phyloP scores from a whole-genome alignment of 2,888 invertebrate species.

The Mythimna loreyi region DNA sequence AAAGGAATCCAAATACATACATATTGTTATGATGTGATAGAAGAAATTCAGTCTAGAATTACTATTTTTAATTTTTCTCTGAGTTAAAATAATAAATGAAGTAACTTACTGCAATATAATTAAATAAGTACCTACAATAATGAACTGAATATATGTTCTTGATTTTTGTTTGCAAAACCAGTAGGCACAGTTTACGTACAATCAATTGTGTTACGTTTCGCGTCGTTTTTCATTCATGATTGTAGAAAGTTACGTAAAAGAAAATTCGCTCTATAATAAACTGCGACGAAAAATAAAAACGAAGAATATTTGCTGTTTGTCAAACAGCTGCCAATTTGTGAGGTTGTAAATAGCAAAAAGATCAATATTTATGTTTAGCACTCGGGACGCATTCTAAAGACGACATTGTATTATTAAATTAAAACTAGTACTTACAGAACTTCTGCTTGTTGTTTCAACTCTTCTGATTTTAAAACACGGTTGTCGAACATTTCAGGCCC shows the following conservation, averaged over 20 bases:
- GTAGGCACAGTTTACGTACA: not conserved
- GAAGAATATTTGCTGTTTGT: not conserved
- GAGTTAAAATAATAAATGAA: not conserved
- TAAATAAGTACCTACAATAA: too few relatives aligned
- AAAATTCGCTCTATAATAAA: not conserved
- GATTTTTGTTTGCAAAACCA: not conserved
- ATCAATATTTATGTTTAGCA: constrained; percentile 6
- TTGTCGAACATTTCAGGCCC: constrained; percentile 92
- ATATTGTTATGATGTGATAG: not conserved
- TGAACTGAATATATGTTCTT: not conserved
- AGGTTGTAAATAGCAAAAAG: not conserved
- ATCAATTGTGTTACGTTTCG: not conserved
- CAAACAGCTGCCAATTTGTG: constrained; percentile 16
- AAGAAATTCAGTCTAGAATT: too few relatives aligned
- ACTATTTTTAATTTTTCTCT: too few relatives aligned
- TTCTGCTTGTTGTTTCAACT: constrained; percentile 84
- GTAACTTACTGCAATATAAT: not conserved
- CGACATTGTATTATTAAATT: constrained; percentile 21
- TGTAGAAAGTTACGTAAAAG: not conserved
- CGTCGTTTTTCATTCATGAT: constrained; percentile 11
- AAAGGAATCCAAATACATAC: not conserved
- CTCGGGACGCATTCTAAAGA: not conserved
- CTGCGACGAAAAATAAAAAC: not conserved
- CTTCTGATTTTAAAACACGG: constrained; percentile 88
- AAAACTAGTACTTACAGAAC: constrained; percentile 87